Conservation (phyloP, 2,113 vertebrate species). For the Baryphthengus martii region DNA sequence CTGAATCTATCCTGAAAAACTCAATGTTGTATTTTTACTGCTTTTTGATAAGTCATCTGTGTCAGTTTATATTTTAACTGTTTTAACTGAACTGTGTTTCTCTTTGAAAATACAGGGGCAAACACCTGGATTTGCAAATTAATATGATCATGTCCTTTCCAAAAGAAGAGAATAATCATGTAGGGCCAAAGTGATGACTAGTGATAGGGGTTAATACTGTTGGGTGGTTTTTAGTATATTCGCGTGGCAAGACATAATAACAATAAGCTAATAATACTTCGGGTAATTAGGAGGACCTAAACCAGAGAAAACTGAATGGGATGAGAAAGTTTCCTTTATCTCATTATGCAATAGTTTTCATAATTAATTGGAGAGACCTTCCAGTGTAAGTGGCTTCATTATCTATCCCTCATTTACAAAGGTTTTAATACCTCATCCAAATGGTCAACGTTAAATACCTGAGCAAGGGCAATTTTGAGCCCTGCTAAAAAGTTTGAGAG, state of each 20-base stretch:
- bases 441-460: neutral
- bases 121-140: neutral
- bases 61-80: slow-evolving; percentile 20
- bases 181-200: neutral
- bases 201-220: neutral
- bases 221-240: neutral
- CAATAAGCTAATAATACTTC: neutral
- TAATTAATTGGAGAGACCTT: neutral
- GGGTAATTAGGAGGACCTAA: neutral
- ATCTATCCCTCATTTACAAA: neutral
- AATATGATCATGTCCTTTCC: slow-evolving; percentile 9
- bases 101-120: neutral
- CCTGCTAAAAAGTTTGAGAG: neutral
- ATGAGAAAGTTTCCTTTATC: neutral
- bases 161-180: slow-evolving; percentile 16
- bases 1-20: neutral
- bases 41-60: neutral
- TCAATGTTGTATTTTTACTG: neutral
- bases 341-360: neutral
- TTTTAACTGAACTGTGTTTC: neutral
- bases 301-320: neutral
- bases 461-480: neutral
- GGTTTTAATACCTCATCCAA: neutral
- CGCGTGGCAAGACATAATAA: neutral
- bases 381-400: neutral